Evolutionary conservation across 2,113 vertebrate species (phyloP).

Genomic region (Phalacrocorax carbo): DNA sequence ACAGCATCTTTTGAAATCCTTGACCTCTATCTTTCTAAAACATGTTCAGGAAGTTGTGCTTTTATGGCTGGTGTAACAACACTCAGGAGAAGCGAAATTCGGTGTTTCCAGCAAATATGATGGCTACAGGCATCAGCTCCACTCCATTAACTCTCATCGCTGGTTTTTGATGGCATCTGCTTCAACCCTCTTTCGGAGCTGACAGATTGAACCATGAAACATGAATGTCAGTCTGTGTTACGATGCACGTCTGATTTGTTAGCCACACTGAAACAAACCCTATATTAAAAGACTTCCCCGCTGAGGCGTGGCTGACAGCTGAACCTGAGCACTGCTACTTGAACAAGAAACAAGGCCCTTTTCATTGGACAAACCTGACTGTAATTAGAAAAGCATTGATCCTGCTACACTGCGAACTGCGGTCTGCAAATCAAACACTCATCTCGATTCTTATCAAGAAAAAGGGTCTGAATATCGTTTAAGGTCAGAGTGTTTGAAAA

Average conservation of each 20-base stretch:
- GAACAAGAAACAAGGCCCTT: not conserved
- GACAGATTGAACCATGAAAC: not conserved
- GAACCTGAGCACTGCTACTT: too few species aligned
- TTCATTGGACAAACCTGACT: fast-evolving
- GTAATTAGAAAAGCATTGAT: not conserved
- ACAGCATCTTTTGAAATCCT: not conserved
- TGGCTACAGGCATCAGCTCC: not conserved
- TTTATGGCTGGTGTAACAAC: not conserved
- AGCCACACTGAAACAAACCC: not conserved
- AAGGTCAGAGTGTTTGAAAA: not conserved
- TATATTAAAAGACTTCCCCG: not conserved
- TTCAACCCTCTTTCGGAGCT: not conserved
- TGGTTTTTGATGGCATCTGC: not conserved
- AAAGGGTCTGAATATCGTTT: too few species aligned
- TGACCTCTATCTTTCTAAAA: not conserved
- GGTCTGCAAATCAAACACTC: fast-evolving
- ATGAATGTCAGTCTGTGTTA: too few species aligned
- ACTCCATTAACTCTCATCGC: not conserved
- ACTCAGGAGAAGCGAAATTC: not conserved
- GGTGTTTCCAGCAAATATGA: not conserved
- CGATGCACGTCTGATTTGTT: too few species aligned
- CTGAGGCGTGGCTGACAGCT: too few species aligned
- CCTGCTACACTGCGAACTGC: too few species aligned
- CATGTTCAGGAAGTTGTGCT: not conserved
- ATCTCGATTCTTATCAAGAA: too few species aligned